Evolutionary conservation across 2,797 vertebrate species (phyloP).

Genomic region (Taenioides sp.): DNA sequence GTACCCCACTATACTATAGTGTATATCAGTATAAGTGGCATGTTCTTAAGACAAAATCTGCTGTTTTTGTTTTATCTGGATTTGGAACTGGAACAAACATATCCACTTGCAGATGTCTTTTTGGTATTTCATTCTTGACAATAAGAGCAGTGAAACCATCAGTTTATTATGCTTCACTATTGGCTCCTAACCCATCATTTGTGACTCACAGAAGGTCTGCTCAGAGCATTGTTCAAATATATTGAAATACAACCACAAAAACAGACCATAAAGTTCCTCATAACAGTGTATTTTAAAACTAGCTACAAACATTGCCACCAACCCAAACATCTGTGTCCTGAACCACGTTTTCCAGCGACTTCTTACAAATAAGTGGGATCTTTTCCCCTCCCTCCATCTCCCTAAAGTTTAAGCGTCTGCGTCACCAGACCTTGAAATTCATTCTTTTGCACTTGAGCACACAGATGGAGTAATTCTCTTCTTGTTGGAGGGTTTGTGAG

Average conservation of each 20-base stretch:
- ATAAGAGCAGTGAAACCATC: background rate
- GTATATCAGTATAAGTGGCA: too few relatives aligned
- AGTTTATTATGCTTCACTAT: background rate
- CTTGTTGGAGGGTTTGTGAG: conserved; percentile 26
- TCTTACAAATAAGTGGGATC: conserved; percentile 34
- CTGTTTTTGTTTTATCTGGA: background rate
- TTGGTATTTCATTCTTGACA: background rate
- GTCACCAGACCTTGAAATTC: conserved; percentile 52
- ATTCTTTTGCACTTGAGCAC: conserved; percentile 45
- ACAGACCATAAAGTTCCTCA: conserved; percentile 11
- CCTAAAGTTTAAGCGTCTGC: conserved; percentile 40
- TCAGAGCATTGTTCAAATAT: background rate
- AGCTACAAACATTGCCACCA: conserved; percentile 57
- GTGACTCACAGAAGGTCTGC: background rate
- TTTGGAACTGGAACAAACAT: background rate
- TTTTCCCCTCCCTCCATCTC: conserved; percentile 7
- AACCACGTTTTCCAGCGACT: conserved; percentile 48
- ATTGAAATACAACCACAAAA: conserved; percentile 2
- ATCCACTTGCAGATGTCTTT: background rate
- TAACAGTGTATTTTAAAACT: conserved; percentile 17
- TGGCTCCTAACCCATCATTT: background rate
- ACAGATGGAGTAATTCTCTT: conserved; percentile 54
- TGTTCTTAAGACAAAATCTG: background rate
- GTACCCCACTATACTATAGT: too few relatives aligned
- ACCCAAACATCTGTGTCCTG: conserved; percentile 43